Percentiles rank a stretch among this genome's conserved stretches.
Conservation (phyloP, 2,888 invertebrate genomes). For the Bombylius discolor region DNA sequence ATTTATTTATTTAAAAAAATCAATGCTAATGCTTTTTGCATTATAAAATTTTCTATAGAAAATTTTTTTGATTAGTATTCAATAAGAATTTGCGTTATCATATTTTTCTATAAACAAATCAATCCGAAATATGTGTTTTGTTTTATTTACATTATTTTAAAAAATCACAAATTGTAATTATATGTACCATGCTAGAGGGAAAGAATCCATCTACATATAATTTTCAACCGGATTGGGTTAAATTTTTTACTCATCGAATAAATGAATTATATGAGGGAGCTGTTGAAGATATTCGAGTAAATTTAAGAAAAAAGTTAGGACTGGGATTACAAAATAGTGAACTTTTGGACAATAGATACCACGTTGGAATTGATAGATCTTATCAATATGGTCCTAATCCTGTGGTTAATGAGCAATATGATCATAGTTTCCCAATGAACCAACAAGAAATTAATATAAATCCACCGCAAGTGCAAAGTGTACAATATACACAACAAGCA, state of each 20-base stretch:
- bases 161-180: neutral
- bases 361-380: conserved; percentile 40
- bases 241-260: conserved; percentile 67
- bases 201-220: conserved; percentile 60
- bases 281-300: conserved; percentile 37
- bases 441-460: neutral
- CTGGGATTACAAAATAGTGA: conserved; percentile 38
- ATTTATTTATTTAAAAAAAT: too few relatives aligned
- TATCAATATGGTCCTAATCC: too few relatives aligned
- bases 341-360: conserved; percentile 46
- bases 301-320: conserved; percentile 23
- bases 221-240: conserved; percentile 78
- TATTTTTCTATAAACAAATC: too few relatives aligned
- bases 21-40: too few relatives aligned
- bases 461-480: neutral
- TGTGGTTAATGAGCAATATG: neutral
- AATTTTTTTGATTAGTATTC: too few relatives aligned
- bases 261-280: conserved; percentile 61
- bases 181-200: conserved; percentile 18
- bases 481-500: neutral
- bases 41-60: too few relatives aligned
- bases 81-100: too few relatives aligned
- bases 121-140: too few relatives aligned
- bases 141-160: neutral
- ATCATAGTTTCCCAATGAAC: neutral